Percentiles rank a stretch among this genome's conserved stretches.
Evolutionary conservation across 2,797 vertebrate species (phyloP).

Genomic region (Chiloscyllium punctatum): DNA sequence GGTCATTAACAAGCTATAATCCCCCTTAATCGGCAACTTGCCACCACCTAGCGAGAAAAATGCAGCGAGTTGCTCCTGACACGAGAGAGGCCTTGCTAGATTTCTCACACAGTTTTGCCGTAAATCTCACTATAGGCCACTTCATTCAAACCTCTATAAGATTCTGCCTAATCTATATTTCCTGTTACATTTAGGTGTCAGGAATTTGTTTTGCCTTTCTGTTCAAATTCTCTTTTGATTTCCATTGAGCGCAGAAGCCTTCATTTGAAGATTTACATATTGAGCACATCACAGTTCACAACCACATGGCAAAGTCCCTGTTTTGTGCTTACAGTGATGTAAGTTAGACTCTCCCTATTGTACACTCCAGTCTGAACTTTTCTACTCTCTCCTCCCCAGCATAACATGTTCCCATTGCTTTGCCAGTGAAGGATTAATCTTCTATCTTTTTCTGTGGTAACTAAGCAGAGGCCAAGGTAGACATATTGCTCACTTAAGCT

Average conservation of each 20-base stretch:
- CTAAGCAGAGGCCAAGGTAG: background rate
- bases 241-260: background rate
- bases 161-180: background rate
- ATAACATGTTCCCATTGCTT: background rate
- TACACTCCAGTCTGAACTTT: background rate
- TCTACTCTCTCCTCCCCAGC: background rate
- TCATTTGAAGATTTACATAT: background rate
- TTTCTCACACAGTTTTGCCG: no score
- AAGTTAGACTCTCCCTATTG: background rate
- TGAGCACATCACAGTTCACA: background rate
- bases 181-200: background rate
- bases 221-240: background rate
- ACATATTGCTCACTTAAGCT: conserved; percentile 32
- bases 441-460: background rate
- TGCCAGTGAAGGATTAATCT: conserved; percentile 20
- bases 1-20: no score
- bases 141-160: no score
- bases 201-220: background rate
- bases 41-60: no score
- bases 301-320: background rate
- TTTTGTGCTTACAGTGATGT: background rate
- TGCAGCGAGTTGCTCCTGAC: no score
- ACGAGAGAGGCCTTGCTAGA: no score
- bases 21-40: no score
- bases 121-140: no score